A percentile compares a stretch with the other conserved stretches of the same genome.
Evolutionary conservation across 2,113 vertebrate genomes (phyloP).

Genomic region (Brienomyrus longianalis): DNA sequence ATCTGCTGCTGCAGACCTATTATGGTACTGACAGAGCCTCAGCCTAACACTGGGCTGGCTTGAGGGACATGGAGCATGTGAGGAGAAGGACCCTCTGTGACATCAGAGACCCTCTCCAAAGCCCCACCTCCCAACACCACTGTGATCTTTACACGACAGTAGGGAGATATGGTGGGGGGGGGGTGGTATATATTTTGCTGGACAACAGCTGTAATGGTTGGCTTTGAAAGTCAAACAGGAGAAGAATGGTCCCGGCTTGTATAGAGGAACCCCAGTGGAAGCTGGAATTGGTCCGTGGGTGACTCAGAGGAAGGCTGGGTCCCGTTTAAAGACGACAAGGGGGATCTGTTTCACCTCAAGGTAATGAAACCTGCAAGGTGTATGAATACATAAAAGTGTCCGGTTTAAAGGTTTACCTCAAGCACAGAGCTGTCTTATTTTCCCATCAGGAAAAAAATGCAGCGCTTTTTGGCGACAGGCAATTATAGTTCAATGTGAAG

Average conservation of each 20-base stretch:
- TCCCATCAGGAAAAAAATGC: background rate
- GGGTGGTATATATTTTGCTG: background rate
- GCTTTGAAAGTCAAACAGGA: background rate
- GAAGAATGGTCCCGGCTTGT: background rate
- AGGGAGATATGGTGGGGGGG: background rate
- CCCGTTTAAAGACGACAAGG: background rate
- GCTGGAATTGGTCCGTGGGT: background rate
- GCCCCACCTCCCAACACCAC: background rate
- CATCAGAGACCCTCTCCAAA: background rate
- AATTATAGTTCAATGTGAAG: conserved; percentile 3
- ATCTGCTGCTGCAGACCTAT: background rate
- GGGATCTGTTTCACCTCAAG: background rate
- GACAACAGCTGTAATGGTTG: background rate
- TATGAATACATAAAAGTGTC: conserved; percentile 21
- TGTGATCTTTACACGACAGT: background rate
- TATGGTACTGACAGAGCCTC: background rate
- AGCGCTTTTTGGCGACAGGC: background rate
- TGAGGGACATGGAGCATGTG: background rate
- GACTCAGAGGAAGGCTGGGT: background rate
- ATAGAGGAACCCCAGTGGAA: background rate
- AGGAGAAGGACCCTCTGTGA: background rate
- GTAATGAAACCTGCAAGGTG: conserved; percentile 20
- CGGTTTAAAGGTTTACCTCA: conserved; percentile 17
- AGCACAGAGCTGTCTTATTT: conserved; percentile 18
- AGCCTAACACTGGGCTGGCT: background rate